These are phyloP conservation scores for Maconellicoccus hirsutus DNA, from an alignment of 1,140 invertebrate genomes.

Conservation along the genomic window DNA sequence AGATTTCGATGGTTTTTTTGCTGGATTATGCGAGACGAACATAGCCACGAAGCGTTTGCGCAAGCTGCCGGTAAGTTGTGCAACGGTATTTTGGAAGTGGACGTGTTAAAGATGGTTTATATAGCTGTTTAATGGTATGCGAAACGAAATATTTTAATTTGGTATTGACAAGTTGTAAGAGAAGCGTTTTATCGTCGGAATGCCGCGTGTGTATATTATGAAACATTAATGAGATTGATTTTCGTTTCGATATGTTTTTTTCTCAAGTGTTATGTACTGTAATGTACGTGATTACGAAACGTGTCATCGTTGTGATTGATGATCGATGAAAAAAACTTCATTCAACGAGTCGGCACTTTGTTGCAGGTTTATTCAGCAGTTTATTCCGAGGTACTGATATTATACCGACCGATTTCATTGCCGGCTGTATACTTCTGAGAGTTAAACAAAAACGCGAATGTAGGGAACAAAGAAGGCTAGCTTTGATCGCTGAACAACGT, in stretches of 20 bases:
- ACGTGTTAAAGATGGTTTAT: too few relatives aligned
- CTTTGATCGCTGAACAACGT: slow-evolving; percentile 51
- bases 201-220: too few relatives aligned
- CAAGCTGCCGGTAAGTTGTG: slow-evolving; percentile 57
- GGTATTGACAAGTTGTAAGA: too few relatives aligned
- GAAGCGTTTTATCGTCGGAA: background rate
- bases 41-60: slow-evolving; percentile 67
- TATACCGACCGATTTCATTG: slow-evolving; percentile 77
- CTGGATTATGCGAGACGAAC: slow-evolving; percentile 65
- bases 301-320: too few relatives aligned
- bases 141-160: too few relatives aligned
- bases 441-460: slow-evolving; percentile 59
- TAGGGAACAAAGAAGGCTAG: slow-evolving; percentile 51
- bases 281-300: too few relatives aligned
- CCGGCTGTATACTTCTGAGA: slow-evolving; percentile 67
- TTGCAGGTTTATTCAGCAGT: slow-evolving; percentile 53
- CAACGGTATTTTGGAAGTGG: too few relatives aligned
- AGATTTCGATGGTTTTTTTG: slow-evolving; percentile 66
- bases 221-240: too few relatives aligned
- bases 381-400: slow-evolving; percentile 72
- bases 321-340: too few relatives aligned
- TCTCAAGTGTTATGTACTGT: too few relatives aligned
- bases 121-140: too few relatives aligned
- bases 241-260: too few relatives aligned
- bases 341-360: slow-evolving; percentile 7